A percentile compares a stretch with the other conserved stretches of the same genome.
Conservation (phyloP, 2,113 vertebrate genomes). For the Macroglossus sobrinus region DNA sequence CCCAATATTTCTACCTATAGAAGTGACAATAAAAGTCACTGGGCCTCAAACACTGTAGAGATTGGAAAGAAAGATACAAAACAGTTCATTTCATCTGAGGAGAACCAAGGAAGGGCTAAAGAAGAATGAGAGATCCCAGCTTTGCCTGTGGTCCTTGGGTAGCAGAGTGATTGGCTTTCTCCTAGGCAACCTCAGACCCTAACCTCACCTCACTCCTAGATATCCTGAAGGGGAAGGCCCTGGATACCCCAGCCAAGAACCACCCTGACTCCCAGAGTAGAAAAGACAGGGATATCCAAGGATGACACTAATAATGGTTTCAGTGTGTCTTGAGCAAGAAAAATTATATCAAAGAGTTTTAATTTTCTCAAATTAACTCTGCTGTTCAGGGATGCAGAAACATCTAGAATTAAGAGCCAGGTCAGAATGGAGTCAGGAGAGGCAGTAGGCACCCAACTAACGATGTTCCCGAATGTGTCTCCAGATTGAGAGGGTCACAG, state of each 20-base stretch:
- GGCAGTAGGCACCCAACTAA: too few relatives aligned
- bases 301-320: not conserved
- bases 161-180: not conserved
- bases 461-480: not conserved
- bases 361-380: not conserved
- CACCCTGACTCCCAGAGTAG: not conserved
- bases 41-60: not conserved
- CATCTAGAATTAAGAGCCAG: too few relatives aligned
- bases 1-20: too few relatives aligned
- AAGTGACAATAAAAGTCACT: not conserved
- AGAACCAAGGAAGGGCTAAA: not conserved
- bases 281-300: not conserved
- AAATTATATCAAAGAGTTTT: fast-evolving
- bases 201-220: not conserved
- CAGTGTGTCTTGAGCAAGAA: not conserved
- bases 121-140: not conserved
- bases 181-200: not conserved
- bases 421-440: not conserved
- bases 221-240: not conserved
- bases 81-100: not conserved
- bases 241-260: not conserved
- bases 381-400: not conserved
- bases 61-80: not conserved
- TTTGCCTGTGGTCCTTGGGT: not conserved
- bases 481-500: not conserved